Percentiles rank a stretch among this genome's conserved stretches.
Conservation (phyloP, 2,888 invertebrate genomes). For the Hoplodrina ambigua region DNA sequence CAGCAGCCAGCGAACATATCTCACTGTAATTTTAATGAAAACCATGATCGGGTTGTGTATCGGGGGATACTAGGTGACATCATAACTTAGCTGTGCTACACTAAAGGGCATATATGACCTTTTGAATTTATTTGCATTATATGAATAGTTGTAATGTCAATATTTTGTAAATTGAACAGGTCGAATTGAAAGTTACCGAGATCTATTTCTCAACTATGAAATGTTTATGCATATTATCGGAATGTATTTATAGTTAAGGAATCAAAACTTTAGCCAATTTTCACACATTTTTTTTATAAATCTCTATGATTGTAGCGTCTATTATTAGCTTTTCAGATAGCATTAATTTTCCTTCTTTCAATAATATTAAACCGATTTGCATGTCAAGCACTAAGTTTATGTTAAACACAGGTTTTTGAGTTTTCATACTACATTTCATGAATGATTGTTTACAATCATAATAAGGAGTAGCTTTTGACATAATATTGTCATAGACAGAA, state of each 20-base stretch:
- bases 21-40: slow-evolving; percentile 8
- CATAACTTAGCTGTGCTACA: slow-evolving; percentile 31
- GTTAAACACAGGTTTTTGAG: not conserved
- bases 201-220: not conserved
- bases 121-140: slow-evolving; percentile 7
- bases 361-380: not conserved
- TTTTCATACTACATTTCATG: not conserved
- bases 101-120: slow-evolving; percentile 18
- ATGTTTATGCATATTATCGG: not conserved
- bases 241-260: not conserved
- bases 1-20: slow-evolving; percentile 43
- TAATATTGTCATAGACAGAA: slow-evolving; percentile 15
- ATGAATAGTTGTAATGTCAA: slow-evolving; percentile 11
- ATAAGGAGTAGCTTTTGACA: not conserved
- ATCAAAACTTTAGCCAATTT: not conserved
- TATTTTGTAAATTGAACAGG: slow-evolving; percentile 5
- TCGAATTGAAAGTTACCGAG: not conserved
- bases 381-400: not conserved
- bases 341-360: not conserved
- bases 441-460: not conserved
- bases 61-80: slow-evolving; percentile 36
- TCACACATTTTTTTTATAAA: not conserved
- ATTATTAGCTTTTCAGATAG: not conserved
- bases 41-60: slow-evolving; percentile 18
- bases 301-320: not conserved